phyloP scores from a whole-genome alignment of 2,888 invertebrate species.

The Seira musarum region DNA sequence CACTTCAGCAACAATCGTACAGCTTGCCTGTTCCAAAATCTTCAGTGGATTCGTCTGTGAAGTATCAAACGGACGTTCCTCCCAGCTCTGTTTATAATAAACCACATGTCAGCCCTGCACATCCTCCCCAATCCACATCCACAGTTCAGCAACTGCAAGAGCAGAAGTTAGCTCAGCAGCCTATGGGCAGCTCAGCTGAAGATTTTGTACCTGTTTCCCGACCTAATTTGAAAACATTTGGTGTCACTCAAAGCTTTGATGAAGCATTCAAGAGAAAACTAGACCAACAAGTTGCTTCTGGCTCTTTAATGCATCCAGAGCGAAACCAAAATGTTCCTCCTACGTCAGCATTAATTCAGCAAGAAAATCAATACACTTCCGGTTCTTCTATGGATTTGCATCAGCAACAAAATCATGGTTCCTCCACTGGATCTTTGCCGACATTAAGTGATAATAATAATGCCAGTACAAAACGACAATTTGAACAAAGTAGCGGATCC shows the following conservation, averaged over 20 bases:
- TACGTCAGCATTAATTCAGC: neutral
- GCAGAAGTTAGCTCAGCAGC: neutral
- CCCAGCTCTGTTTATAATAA: conserved; percentile 5
- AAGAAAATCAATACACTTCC: neutral
- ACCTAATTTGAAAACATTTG: conserved; percentile 59
- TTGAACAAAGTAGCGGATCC: conserved; percentile 52
- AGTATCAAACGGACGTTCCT: conserved; percentile 17
- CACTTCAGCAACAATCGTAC: conserved; percentile 22
- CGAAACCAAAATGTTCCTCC: neutral
- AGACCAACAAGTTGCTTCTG: conserved; percentile 46
- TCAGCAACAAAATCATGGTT: neutral
- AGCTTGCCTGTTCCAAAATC: conserved; percentile 8
- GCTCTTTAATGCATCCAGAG: conserved; percentile 36
- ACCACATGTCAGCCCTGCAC: neutral
- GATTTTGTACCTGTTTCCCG: conserved; percentile 51
- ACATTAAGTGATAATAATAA: conserved; percentile 36
- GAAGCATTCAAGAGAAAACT: conserved; percentile 58
- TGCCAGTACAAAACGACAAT: conserved; percentile 34
- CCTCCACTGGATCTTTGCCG: conserved; percentile 23
- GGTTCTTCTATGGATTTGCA: neutral
- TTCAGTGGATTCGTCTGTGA: conserved; percentile 22
- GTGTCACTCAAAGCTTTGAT: conserved; percentile 64
- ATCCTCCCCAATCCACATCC: neutral
- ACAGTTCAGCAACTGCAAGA: neutral
- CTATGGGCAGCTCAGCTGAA: conserved; percentile 35